Percentiles rank a stretch among this genome's conserved stretches.
Evolutionary conservation across 2,113 vertebrate species (phyloP).

Genomic region (Pollimyrus isidori): DNA sequence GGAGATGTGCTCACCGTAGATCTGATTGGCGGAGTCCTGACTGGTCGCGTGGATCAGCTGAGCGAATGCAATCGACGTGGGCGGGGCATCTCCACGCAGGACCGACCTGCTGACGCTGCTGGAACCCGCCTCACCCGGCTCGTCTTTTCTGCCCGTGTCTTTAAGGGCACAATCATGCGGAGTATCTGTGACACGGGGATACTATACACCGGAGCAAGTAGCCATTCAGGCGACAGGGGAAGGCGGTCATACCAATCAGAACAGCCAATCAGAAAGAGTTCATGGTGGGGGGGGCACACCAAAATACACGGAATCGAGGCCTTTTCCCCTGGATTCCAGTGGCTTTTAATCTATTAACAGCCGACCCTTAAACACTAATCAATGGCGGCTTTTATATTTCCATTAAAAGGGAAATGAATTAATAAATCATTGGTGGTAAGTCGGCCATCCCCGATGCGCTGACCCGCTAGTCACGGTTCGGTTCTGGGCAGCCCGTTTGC

Average conservation of each 20-base stretch:
- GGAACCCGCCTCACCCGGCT: not conserved
- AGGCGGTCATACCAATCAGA: not conserved
- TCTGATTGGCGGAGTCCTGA: not conserved
- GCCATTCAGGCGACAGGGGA: not conserved
- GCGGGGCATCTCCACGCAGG: not conserved
- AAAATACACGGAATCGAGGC: not conserved
- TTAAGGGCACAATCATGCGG: not conserved
- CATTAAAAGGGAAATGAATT: conserved; percentile 59
- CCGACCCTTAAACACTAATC: conserved; percentile 66
- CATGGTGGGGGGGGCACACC: not conserved
- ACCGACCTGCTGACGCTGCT: not conserved
- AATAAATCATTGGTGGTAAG: conserved; percentile 50
- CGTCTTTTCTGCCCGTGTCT: not conserved
- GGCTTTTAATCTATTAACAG: conserved; percentile 68
- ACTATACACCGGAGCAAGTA: not conserved
- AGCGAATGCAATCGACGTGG: not conserved
- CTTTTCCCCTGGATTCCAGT: conserved; percentile 25
- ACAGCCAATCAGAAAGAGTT: not conserved
- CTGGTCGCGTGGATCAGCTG: not conserved
- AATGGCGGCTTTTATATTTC: conserved; percentile 65
- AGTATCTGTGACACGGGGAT: not conserved
- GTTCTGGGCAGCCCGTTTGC: conserved; percentile 10
- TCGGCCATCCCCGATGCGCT: conserved; percentile 11
- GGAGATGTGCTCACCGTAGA: not conserved
- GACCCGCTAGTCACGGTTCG: conserved; percentile 21